A percentile compares a stretch with the other conserved stretches of the same genome.
These are phyloP conservation scores for Aphelinus atriplicis DNA, from an alignment of 1,140 invertebrate species.

Conservation along the genomic window DNA sequence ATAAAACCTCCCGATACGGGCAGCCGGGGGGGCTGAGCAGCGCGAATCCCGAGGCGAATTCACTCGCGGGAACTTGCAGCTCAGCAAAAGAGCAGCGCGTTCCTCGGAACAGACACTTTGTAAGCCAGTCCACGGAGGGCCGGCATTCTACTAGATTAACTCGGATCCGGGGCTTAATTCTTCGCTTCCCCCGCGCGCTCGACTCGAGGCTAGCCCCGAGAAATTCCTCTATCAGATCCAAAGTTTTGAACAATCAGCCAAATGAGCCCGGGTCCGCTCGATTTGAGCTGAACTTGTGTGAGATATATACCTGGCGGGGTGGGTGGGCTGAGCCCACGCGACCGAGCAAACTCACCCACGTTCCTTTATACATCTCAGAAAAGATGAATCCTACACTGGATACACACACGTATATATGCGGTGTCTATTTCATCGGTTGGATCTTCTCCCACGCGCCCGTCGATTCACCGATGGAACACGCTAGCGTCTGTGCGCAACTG, in stretches of 20 bases:
- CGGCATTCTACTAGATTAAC: slow-evolving; percentile 7
- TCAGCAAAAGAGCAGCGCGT: no score
- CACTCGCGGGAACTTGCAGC: no score
- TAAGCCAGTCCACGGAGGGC: background rate
- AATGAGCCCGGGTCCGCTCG: slow-evolving; percentile 6
- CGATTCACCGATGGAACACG: background rate
- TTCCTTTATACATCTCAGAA: slow-evolving; percentile 1
- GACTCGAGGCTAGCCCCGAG: background rate
- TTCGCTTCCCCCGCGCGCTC: background rate
- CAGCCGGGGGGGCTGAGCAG: no score
- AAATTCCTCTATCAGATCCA: background rate
- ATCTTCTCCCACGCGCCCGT: slow-evolving; percentile 5
- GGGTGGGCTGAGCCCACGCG: no score
- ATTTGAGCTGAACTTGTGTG: slow-evolving; percentile 8
- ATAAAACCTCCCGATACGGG: no score
- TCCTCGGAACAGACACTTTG: background rate
- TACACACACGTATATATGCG: background rate
- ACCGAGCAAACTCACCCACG: background rate
- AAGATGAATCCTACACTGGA: slow-evolving; percentile 8
- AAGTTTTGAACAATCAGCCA: slow-evolving; percentile 17
- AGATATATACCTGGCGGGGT: no score
- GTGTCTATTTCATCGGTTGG: background rate
- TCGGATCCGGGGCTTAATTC: slow-evolving; percentile 15
- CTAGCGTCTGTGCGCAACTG: background rate
- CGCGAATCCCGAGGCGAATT: no score